Percentiles rank a stretch among this genome's conserved stretches.
phyloP scores from a whole-genome alignment of 1,140 invertebrate genomes.

The Ips nitidus region DNA sequence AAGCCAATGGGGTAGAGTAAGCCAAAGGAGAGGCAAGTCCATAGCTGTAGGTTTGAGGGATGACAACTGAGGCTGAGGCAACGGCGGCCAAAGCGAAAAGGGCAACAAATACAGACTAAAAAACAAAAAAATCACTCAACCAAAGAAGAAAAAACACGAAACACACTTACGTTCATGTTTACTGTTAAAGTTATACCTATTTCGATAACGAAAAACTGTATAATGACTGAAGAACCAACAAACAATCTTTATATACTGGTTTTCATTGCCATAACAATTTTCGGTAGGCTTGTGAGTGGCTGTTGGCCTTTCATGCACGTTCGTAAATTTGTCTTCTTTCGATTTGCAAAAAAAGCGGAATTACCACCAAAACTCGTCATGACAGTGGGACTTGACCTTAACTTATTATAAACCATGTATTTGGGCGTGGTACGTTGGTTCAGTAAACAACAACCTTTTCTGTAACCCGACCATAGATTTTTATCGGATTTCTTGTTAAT shows the following conservation, averaged over 20 bases:
- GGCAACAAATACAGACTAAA: conserved; percentile 13
- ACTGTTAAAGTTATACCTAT: conserved; percentile 22
- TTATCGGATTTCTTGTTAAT: no score
- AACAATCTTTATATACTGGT: conserved; percentile 9
- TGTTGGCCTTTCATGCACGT: neutral
- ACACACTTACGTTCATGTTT: conserved; percentile 27
- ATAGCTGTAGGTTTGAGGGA: conserved; percentile 31
- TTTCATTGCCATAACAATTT: conserved; percentile 11
- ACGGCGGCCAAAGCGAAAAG: conserved; percentile 39
- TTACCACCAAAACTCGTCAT: neutral
- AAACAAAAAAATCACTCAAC: neutral
- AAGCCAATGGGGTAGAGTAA: conserved; percentile 32
- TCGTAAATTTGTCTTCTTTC: neutral
- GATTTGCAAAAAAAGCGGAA: neutral
- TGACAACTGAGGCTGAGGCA: conserved; percentile 38
- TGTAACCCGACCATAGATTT: no score
- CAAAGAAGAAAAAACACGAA: neutral
- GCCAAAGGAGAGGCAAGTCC: conserved; percentile 28
- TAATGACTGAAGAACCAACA: neutral
- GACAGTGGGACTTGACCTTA: neutral
- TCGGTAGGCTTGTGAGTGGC: neutral
- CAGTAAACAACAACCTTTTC: no score
- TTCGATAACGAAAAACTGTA: conserved; percentile 34
- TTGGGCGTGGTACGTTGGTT: no score
- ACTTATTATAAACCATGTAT: neutral